A percentile compares a stretch with the other conserved stretches of the same genome.
Conservation (phyloP, 2,888 invertebrate species). For the Cremastinae sp. region DNA sequence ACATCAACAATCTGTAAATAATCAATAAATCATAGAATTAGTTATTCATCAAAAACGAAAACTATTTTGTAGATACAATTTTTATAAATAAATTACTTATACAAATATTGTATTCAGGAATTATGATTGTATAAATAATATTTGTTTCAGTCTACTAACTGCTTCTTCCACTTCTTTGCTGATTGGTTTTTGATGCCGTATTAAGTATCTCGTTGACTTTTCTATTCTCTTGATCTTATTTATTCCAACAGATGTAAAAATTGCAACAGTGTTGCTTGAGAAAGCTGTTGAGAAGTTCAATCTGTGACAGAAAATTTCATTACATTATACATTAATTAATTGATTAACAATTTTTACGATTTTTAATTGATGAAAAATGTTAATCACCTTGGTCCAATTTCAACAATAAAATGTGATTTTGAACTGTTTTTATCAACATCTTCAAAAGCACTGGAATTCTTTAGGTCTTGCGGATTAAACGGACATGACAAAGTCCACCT, state of each 20-base stretch:
- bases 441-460: slow-evolving; percentile 81
- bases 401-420: slow-evolving; percentile 83
- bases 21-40: not conserved
- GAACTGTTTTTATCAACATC: slow-evolving; percentile 65
- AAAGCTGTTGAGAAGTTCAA: slow-evolving; percentile 97
- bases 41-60: too few relatives aligned
- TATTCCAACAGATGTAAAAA: slow-evolving; percentile 92
- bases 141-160: too few relatives aligned
- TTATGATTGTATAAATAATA: too few relatives aligned
- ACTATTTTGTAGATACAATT: too few relatives aligned
- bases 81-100: too few relatives aligned
- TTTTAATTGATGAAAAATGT: slow-evolving; percentile 40
- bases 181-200: slow-evolving; percentile 81
- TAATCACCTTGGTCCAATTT: slow-evolving; percentile 93
- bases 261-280: slow-evolving; percentile 97
- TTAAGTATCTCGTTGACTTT: slow-evolving; percentile 88
- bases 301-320: slow-evolving; percentile 79
- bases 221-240: slow-evolving; percentile 90
- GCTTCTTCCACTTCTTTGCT: slow-evolving; percentile 74
- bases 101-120: too few relatives aligned
- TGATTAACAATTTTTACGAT: not conserved
- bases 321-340: not conserved
- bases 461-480: slow-evolving; percentile 84
- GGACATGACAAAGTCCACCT: slow-evolving; percentile 91
- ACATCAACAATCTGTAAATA: slow-evolving; percentile 82